Evolutionary conservation across 2,113 vertebrate species (phyloP), one percentile per base, ranked within the genome.

Genomic region (Cranoglanis bouderius): DNA sequence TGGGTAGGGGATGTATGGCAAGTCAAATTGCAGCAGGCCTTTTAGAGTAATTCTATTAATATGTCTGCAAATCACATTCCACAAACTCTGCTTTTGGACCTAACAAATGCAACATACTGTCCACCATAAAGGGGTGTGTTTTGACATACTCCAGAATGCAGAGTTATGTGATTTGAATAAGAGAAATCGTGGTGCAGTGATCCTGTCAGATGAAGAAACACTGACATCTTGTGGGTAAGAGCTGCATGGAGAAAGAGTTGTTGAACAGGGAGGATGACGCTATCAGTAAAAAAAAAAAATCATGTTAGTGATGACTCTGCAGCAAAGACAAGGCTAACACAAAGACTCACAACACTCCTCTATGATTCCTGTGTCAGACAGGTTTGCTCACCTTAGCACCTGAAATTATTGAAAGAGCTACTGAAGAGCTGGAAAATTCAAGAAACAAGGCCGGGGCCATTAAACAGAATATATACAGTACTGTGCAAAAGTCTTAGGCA

Each of bases 171-270:
- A 82, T 82, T 32, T 32, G 78, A 82, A 57, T 57, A 10, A 57
- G 51, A 57, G 51, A 82, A 55, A 82, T 35, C 4, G 78, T 82
- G 78, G n/a, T 8, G 78, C 78, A 57, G 18, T 57, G 18, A 82
- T 35, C 29, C 78, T 35, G 51, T n/a, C 9, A 35, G n/a, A 3
- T 57, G 9, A 35, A 53, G 51, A 82, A 55, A 57, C 78, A 82
- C 51, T 82, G 78, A 55, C 78, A 82, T 82, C 78, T 35, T 55
- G 51, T 82, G 78, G 78, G 51, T 1, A 57, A 81, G n/a, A 21
- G n/a, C 86, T 87, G 59, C 75, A 67, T 43, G 57, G 43, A 24
- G 16, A 35, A 21, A 14, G 40, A 35, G 57, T n/a, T 10, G 14
- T 18, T 81, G 78, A 55, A 55, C 16, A 21, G 8, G 26, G 4